Conservation (phyloP, 2,797 vertebrate species). For the Gouania willdenowi region DNA sequence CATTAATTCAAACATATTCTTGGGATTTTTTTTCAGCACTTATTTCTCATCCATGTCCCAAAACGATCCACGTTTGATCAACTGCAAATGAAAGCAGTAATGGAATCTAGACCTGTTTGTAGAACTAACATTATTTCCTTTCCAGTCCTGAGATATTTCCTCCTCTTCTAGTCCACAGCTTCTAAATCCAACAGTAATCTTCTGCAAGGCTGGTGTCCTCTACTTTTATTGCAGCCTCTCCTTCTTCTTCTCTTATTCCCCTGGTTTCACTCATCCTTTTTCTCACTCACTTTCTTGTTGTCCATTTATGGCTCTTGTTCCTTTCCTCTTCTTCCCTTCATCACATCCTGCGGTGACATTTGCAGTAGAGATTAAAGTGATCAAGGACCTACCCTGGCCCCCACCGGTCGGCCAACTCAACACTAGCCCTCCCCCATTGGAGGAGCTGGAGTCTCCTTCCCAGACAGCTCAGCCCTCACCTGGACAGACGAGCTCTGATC, state of each 20-base stretch:
- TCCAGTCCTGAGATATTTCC: conserved; percentile 38
- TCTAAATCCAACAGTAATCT: conserved; percentile 28
- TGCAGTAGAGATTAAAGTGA: conserved; percentile 99
- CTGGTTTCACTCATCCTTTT: conserved; percentile 25
- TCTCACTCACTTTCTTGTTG: conserved; percentile 20
- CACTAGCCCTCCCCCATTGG: conserved; percentile 79
- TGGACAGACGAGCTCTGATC: conserved; percentile 83
- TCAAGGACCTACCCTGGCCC: conserved; percentile 98
- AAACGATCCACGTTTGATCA: too few species aligned
- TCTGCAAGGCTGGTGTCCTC: conserved; percentile 4
- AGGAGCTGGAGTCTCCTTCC: conserved; percentile 80
- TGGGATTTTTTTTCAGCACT: too few species aligned
- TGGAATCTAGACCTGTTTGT: conserved; percentile 7
- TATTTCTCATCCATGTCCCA: too few species aligned
- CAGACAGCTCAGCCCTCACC: conserved; percentile 72
- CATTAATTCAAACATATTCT: too few species aligned
- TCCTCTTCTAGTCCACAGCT: conserved; percentile 28
- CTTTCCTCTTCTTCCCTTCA: conserved; percentile 51
- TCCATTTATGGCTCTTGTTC: conserved; percentile 25
- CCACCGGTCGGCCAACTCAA: conserved; percentile 96
- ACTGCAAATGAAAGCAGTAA: neutral
- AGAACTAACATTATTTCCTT: conserved; percentile 52
- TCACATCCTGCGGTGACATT: conserved; percentile 50
- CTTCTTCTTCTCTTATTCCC: conserved; percentile 30
- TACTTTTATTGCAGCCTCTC: conserved; percentile 19